Base-by-base conservation (phyloP, 2,888 invertebrate genomes). In the Amaurobius ferox region DNA sequence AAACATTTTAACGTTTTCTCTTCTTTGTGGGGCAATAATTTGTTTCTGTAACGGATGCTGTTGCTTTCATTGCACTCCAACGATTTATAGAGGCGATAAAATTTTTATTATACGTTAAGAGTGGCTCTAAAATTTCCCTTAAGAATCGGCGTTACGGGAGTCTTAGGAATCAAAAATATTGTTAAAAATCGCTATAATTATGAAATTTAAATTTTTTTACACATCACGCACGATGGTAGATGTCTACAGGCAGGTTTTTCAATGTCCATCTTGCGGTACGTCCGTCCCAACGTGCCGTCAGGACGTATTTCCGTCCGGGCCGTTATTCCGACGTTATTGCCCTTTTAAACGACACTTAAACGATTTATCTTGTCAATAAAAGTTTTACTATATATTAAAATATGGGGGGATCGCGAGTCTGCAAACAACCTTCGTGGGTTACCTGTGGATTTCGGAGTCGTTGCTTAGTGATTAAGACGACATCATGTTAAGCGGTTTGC, bases 331-430 rank as follows among this genome's bases (percentile, higher is more conserved):
- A 35, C 72, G 83, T 85, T 85, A 85, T 77, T 62, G 83, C 83
- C 83, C 83, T 85, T 83, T 85, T 85, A 85, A 85, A 72, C 77
- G 83, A 71, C 72, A 85, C 83, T 85, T 85, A 85, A 85, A 71
- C 83, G 83, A 85, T 85, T 85, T 85, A 85, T 85, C 83, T 77
- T 77, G 83, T 85, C 83, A 85, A 85, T 85, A 85, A 85, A 85
- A 85, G 66, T 85, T 85, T 85, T 85, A 85, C 83, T 85, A 85
- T 85, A 85, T 85, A 85, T 85, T 85, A 85, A 85, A 85, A 85
- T 85, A 85, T 85, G 71, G 83, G 83, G 44, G 64, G 64, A 61
- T 39, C 35, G 32, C 66, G 39, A 55, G 62, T 66, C 71, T 64
- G 71, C 83, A 72, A 85, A 85, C 77, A 71, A 72, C 72, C 55